Evolutionary conservation across 2,797 vertebrate genomes (phyloP), one percentile per base, ranked within the genome.

Genomic region (Cossypha caffra): DNA sequence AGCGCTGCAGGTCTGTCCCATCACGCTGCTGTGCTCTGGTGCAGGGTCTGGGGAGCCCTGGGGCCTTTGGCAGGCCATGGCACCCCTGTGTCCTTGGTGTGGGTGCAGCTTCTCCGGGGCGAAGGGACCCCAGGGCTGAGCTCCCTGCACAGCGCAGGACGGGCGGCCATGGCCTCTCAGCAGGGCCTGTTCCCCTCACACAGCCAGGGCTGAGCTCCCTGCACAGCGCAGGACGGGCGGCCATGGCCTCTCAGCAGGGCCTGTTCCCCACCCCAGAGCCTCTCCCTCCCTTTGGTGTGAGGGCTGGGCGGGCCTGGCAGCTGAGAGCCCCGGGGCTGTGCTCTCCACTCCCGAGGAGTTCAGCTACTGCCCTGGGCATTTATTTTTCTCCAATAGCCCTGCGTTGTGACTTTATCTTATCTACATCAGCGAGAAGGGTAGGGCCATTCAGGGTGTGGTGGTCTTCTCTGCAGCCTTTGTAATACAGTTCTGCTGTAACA

Each of bases 391-490:
- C 33, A 13, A 21, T 29, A n/a, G 11, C 18, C 24, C 35, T 9
- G 33, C 12, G 10, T 2, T 43, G 20, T 24, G 23, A 17, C 7
- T 47, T 47, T 4, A 12, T 11, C 16, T 48, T 57, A 2, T 29
- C 43, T 68, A 12, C 35, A 15, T 40, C 13, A 8, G 4, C 0
- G 1, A 48, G 13, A 7, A 1, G 20, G 10, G 18, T 6, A 48
- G 15, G 5, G 15, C 28, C 13, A 3, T 15, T 15, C 43, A 57
- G 35, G 16, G 3, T 33, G 7, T 29, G 6, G 10, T 42, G 19
- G 31, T 29, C 12, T 33, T 67, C 33, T 58, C 35, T 59, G 37
- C 45, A 35, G 16, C 10, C 12, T 68, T 42, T 33, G 16, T 25
- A 58, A 29, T 10, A 29, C 10, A 24, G 20, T 50, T 50, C 25